Evolutionary conservation across 2,113 vertebrate genomes (phyloP).

Genomic region (Atractosteus spatula): DNA sequence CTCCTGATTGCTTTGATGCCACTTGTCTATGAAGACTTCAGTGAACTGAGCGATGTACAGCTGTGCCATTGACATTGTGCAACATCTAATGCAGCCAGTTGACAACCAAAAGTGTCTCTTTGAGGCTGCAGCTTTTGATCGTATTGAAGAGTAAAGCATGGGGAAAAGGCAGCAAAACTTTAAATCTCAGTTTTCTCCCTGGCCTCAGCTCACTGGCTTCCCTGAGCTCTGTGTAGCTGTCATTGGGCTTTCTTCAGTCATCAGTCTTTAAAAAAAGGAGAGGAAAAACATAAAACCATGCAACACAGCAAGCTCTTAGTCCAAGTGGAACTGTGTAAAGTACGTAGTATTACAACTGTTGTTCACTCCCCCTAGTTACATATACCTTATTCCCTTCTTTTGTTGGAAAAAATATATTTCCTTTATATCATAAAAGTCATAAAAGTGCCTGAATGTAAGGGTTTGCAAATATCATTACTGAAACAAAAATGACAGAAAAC

Average conservation of each 20-base stretch:
- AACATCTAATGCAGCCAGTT: slow-evolving; percentile 9
- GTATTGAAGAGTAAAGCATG: not conserved
- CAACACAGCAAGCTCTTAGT: not conserved
- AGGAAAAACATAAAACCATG: not conserved
- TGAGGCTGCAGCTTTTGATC: slow-evolving; percentile 17
- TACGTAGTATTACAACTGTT: no score
- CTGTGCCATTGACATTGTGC: not conserved
- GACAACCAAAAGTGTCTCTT: slow-evolving; percentile 21
- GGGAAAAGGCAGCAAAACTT: not conserved
- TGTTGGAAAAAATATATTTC: no score
- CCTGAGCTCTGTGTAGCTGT: slow-evolving; percentile 3
- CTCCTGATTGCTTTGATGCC: not conserved
- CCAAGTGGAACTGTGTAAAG: no score
- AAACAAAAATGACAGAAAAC: no score
- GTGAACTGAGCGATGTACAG: not conserved
- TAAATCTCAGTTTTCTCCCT: slow-evolving; percentile 7
- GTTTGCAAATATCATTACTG: no score
- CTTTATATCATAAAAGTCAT: no score
- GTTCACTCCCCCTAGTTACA: no score
- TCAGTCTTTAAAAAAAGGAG: not conserved
- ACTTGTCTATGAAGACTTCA: not conserved
- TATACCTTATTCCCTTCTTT: no score
- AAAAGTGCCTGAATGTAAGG: no score
- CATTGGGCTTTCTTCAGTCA: not conserved
- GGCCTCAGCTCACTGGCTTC: slow-evolving; percentile 4